Base-by-base conservation (phyloP, 2,797 vertebrate species). In the Danio aesculapii region DNA sequence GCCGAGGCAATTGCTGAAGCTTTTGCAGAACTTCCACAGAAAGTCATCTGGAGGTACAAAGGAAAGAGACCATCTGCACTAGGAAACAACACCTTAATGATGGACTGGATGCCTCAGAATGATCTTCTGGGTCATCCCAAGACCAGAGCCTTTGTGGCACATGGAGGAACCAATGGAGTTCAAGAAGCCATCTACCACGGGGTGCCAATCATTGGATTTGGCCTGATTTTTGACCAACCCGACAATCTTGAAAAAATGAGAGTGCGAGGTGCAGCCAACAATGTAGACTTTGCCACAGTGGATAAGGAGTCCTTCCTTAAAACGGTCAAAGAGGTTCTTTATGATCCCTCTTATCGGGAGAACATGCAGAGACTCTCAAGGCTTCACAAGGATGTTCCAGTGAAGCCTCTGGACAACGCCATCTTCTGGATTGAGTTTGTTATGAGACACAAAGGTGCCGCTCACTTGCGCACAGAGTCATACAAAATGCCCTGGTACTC, bases 91-190 rank as follows among this genome's bases (percentile, higher is more conserved):
- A 89, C 88, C 19, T 80, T 88, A 19, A 8, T 89, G 47, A 66
- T 88, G 52, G 77, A 86, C 58, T 89, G 88, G 88, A 86, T 89
- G n/a, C 87, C 88, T 53, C 88, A 89, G 77, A 89, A 87, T 75
- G 88, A 89, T 55, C 85, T 89, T 16, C 75, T 89, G 17, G 88
- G 87, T 30, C 87, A 89, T 68, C 72, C 84, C 9, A 88, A 88
- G 69, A 87, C 85, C 72, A 86, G 68, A 62, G 86, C 19, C 3
- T 89, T 89, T 81, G 87, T 89, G 4, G 70, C 85, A 30, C 88
- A 89, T 69, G 88, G 88, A 44, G 88, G 87, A 79, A 89, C 86
- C 41, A 88, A 88, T 59, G 87, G 88, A 44, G 41, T 89, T 61
- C 86, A 88, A 41, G 88, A 89, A 73, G 88, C 88, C 8, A 88